phyloP scores from a whole-genome alignment of 2,888 invertebrate species.

The Xestoiulus laeticollis region DNA sequence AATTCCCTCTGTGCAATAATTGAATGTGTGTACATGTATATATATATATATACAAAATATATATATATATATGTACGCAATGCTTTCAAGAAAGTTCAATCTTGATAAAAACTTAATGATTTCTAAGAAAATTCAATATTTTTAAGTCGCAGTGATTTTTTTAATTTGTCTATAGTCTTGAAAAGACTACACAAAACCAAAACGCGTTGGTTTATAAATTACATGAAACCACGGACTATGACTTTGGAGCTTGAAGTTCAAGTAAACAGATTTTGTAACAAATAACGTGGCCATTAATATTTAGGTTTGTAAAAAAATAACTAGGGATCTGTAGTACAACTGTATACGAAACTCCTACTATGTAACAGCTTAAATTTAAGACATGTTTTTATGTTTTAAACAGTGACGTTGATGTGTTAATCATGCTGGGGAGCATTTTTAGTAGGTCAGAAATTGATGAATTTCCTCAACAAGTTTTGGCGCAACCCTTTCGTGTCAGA shows the following conservation, averaged over 20 bases:
- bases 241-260: not conserved
- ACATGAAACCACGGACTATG: too few relatives aligned
- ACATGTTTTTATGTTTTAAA: too few relatives aligned
- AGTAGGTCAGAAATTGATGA: not conserved
- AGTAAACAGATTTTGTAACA: not conserved
- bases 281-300: not conserved
- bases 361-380: too few relatives aligned
- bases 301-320: not conserved
- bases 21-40: not conserved
- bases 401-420: not conserved
- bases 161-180: not conserved
- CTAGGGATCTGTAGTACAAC: too few relatives aligned
- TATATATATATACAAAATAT: too few relatives aligned
- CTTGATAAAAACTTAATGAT: not conserved
- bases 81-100: not conserved
- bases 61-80: too few relatives aligned
- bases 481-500: not conserved
- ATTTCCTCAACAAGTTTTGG: slow-evolving; percentile 9
- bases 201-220: not conserved
- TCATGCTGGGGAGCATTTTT: not conserved
- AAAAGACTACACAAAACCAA: not conserved
- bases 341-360: not conserved
- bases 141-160: not conserved
- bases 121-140: not conserved
- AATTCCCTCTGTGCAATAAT: not conserved